These are phyloP conservation scores for Entosphenus tridentatus DNA, from an alignment of 2,113 vertebrate genomes.

Conservation along the genomic window DNA sequence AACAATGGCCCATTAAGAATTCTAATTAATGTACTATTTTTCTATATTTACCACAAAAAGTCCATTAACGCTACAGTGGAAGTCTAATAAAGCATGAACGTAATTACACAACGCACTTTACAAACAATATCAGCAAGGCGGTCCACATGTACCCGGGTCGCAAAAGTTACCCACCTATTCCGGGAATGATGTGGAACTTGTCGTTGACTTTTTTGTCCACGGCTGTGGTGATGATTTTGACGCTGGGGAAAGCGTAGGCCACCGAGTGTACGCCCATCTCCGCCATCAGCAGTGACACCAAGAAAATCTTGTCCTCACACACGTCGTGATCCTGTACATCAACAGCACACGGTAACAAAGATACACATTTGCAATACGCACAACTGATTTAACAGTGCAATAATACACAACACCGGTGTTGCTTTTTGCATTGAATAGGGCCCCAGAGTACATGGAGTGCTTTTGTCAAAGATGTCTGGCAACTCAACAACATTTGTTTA, in stretches of 20 bases:
- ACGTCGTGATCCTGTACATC: constrained; percentile 46
- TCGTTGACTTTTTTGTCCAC: constrained; percentile 64
- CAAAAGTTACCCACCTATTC: constrained; percentile 35
- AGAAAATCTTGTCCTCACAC: constrained; percentile 59
- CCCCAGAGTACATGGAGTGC: too few species aligned
- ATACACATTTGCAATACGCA: too few species aligned
- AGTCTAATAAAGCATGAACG: neutral
- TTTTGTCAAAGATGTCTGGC: too few species aligned
- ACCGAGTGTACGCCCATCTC: constrained; percentile 70
- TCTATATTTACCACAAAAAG: neutral
- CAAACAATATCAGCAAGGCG: neutral
- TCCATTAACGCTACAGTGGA: neutral
- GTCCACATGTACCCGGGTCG: neutral
- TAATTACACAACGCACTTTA: neutral
- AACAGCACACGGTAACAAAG: too few species aligned
- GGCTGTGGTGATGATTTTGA: constrained; percentile 58
- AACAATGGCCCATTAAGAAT: neutral
- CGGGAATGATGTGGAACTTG: constrained; percentile 64
- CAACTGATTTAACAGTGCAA: too few species aligned
- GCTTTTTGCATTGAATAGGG: too few species aligned
- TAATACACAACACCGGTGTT: too few species aligned
- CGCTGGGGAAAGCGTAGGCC: constrained; percentile 56
- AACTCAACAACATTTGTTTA: too few species aligned
- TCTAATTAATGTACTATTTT: neutral
- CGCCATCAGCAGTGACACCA: constrained; percentile 55